Percentiles rank a stretch among this genome's conserved stretches.
Conservation (phyloP, 2,888 invertebrate species). For the Mystacides longicornis region DNA sequence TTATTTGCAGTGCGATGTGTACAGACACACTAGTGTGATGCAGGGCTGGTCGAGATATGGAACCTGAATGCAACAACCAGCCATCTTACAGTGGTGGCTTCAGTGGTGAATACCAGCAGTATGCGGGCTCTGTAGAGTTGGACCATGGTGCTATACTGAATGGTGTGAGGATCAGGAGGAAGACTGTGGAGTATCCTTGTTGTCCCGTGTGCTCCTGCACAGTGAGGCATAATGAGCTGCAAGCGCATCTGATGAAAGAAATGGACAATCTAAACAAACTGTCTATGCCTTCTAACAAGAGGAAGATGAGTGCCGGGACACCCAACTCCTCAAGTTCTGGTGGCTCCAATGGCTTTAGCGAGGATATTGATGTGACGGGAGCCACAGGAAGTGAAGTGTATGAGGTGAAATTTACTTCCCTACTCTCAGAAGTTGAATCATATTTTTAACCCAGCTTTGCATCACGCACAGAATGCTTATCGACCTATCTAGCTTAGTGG, state of each 20-base stretch:
- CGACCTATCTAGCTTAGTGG: no score
- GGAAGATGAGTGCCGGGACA: conserved; percentile 25
- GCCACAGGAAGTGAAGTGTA: conserved; percentile 44
- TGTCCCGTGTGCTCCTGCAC: conserved; percentile 89
- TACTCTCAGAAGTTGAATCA: no score
- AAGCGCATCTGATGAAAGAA: conserved; percentile 73
- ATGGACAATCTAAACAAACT: conserved; percentile 44
- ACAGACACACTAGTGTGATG: no score
- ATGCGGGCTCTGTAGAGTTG: conserved; percentile 18
- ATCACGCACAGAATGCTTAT: no score
- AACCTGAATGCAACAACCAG: no score
- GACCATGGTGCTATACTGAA: conserved; percentile 44
- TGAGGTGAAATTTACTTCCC: conserved; percentile 37
- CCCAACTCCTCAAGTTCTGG: conserved; percentile 34
- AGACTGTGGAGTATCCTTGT: conserved; percentile 60
- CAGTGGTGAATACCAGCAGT: neutral
- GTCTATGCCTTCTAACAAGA: neutral
- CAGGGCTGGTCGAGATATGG: no score
- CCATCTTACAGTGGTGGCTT: neutral
- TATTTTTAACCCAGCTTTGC: no score
- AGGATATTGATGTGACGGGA: conserved; percentile 39
- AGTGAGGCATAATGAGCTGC: conserved; percentile 73
- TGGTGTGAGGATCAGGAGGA: conserved; percentile 50
- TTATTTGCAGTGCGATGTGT: no score
- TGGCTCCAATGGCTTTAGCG: conserved; percentile 32